These are phyloP conservation scores for Camponotus floridanus DNA, from an alignment of 1,140 invertebrate species.

Conservation along the genomic window DNA sequence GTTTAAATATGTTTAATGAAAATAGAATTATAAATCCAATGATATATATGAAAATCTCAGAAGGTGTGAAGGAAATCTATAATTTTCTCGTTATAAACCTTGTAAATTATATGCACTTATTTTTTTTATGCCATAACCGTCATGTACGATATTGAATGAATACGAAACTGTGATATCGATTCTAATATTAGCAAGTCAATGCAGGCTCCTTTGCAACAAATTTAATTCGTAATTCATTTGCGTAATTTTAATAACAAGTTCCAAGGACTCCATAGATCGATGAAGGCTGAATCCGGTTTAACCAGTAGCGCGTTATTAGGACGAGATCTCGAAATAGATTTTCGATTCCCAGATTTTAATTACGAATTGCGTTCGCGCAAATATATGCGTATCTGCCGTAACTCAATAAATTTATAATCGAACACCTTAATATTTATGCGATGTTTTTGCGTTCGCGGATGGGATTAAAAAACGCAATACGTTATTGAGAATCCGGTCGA, in stretches of 20 bases:
- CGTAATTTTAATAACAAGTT: conserved; percentile 61
- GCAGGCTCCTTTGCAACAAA: conserved; percentile 23
- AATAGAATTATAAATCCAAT: background rate
- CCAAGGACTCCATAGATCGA: conserved; percentile 51
- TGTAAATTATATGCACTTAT: conserved; percentile 15
- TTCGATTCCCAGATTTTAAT: conserved; percentile 57
- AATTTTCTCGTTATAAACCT: conserved; percentile 28
- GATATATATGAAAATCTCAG: conserved; percentile 11
- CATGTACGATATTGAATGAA: conserved; percentile 12
- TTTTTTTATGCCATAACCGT: conserved; percentile 20
- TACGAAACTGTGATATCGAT: conserved; percentile 12
- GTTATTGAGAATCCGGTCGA: conserved; percentile 31
- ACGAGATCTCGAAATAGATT: conserved; percentile 62
- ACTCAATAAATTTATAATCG: conserved; percentile 31
- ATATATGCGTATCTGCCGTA: background rate
- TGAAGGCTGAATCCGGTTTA: conserved; percentile 52
- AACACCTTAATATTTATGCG: conserved; percentile 47
- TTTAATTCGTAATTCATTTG: conserved; percentile 56
- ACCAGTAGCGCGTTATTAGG: conserved; percentile 51
- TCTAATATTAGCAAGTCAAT: conserved; percentile 33
- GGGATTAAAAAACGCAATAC: conserved; percentile 15
- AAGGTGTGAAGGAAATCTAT: background rate
- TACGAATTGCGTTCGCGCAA: background rate
- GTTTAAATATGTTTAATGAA: background rate
- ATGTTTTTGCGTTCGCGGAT: conserved; percentile 15